Base-by-base conservation (phyloP, 2,888 invertebrate genomes). In the Leistus spinibarbis region DNA sequence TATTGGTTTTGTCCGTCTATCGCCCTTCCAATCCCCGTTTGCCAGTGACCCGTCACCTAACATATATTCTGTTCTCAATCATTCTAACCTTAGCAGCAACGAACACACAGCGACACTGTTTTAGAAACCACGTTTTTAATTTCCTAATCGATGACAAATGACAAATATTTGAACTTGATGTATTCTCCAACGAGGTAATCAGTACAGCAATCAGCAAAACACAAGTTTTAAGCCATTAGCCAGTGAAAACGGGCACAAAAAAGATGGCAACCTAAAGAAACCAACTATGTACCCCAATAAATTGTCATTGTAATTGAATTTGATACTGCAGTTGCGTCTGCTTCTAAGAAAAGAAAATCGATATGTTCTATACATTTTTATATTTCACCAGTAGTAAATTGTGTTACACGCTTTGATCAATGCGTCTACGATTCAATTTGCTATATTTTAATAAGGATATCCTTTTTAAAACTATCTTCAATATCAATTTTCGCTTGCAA, bases 121-220 rank as follows among this genome's bases (percentile, higher is more conserved):
- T 20, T 17, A 13, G 10, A 20, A 17, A 9, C n/a, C 17, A 16
- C 10, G 17, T 40, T 70, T 70, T 63, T 70, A 62, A 70, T 70
- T 70, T 70, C 63, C 63, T 70, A 70, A 62, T 70, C 69, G 69
- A 69, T 60, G 69, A 69, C 57, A 69, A 69, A 70, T 70, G 70
- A 13, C 10, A 40, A 63, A 70, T 54, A 70, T n/a, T 60, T 63
- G n/a, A n/a, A n/a, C 62, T 68, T 68, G 23, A 23, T 68, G 23
- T 68, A 68, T n/a, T 70, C 70, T 63, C 70, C 20, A 70, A 20
- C 54, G 70, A 20, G 60, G 16, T 53, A 69, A 69, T 69, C 69
- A 63, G 19, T 20, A 60, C 56, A 69, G 16, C 22, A 69, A 69
- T 69, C 69, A 63, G 19, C 16, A 60, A 69, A 69, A 56, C 40